phyloP scores from a whole-genome alignment of 1,140 invertebrate genomes.

The Drosophila mayri region DNA sequence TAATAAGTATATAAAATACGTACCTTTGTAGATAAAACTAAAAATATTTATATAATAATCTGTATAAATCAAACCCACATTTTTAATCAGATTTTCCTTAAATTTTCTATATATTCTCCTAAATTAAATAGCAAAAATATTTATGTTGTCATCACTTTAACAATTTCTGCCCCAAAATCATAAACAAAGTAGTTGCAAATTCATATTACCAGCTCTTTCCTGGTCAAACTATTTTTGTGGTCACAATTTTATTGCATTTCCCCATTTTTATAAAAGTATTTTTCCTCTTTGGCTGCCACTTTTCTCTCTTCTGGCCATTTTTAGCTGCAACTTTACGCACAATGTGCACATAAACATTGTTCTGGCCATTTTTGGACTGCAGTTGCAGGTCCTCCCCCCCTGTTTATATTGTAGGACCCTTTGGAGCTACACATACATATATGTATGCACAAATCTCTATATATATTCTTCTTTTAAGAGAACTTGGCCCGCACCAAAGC shows the following conservation, averaged over 20 bases:
- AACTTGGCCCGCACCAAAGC: slow-evolving; percentile 38
- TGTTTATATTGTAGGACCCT: slow-evolving; percentile 26
- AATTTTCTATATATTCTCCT: too few relatives aligned
- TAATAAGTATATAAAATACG: background rate
- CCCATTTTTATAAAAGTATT: background rate
- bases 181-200: background rate
- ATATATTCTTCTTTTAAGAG: background rate
- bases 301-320: slow-evolving; percentile 21
- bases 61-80: too few relatives aligned
- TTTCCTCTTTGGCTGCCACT: background rate
- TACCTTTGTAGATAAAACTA: background rate
- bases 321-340: slow-evolving; percentile 62
- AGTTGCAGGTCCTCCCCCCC: background rate
- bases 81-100: background rate
- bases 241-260: background rate
- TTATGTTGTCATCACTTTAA: too few relatives aligned
- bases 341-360: slow-evolving; percentile 65
- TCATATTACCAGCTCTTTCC: background rate
- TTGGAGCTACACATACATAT: background rate
- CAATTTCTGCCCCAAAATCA: background rate
- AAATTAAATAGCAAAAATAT: background rate
- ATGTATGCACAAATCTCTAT: background rate
- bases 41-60: too few relatives aligned
- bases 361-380: slow-evolving; percentile 67
- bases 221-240: slow-evolving; percentile 2